phyloP scores from a whole-genome alignment of 2,797 vertebrate species.

The Aldrovandia affinis region DNA sequence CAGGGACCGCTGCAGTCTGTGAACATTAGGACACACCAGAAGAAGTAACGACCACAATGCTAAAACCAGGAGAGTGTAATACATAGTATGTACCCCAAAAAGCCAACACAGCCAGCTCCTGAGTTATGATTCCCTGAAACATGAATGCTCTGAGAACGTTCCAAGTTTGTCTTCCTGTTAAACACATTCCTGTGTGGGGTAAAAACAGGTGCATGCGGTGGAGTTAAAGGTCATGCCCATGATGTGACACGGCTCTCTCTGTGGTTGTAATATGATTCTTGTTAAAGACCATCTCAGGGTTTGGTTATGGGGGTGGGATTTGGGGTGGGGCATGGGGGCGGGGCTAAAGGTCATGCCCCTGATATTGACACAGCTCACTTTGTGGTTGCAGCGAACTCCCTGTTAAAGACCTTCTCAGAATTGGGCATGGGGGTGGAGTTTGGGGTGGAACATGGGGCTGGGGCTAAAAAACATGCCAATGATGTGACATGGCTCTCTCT shows the following conservation, averaged over 20 bases:
- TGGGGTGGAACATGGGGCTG: background rate
- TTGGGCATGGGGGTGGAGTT: background rate
- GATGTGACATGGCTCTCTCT: background rate
- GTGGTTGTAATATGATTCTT: background rate
- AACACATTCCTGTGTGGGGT: background rate
- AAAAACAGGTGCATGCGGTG: background rate
- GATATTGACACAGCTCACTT: background rate
- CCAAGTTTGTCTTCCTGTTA: slow-evolving; percentile 10
- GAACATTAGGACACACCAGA: background rate
- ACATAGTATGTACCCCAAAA: background rate
- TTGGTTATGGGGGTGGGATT: background rate
- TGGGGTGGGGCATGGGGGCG: background rate
- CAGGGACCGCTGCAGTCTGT: background rate
- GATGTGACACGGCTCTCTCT: background rate
- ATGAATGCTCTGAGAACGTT: background rate
- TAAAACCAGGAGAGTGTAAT: background rate
- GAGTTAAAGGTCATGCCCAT: background rate
- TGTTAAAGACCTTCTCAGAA: background rate
- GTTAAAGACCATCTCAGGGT: background rate
- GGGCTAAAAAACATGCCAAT: background rate
- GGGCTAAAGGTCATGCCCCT: background rate
- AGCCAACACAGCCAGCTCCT: background rate
- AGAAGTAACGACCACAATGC: background rate
- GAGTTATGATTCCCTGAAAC: background rate
- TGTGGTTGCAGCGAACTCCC: background rate